Conservation (phyloP, 2,888 invertebrate species). For the Habroteleia sp. region DNA sequence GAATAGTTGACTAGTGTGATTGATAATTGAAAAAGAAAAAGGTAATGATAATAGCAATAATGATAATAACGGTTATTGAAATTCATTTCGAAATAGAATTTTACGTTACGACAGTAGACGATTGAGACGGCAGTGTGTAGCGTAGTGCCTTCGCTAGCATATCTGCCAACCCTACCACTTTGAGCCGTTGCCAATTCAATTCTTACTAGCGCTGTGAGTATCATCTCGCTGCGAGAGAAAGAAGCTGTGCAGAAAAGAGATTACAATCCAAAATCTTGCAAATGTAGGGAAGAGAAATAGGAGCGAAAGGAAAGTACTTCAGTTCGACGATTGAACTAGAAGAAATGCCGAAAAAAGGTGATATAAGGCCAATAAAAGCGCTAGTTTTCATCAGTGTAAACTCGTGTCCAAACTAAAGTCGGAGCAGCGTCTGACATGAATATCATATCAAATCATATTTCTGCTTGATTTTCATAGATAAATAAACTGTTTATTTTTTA, state of each 20-base stretch:
- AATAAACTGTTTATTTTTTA: slow-evolving; percentile 42
- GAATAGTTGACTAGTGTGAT: too few species aligned
- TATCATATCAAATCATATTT: slow-evolving; percentile 49
- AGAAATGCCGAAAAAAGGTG: slow-evolving; percentile 30
- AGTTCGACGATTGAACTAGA: slow-evolving; percentile 32
- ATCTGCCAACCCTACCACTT: slow-evolving; percentile 52
- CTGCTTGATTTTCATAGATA: slow-evolving; percentile 34
- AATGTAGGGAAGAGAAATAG: slow-evolving; percentile 37
- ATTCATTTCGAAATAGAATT: slow-evolving; percentile 34
- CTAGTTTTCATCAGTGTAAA: slow-evolving; percentile 41
- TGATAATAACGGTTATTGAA: slow-evolving; percentile 37
- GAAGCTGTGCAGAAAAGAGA: slow-evolving; percentile 55
- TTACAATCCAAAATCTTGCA: slow-evolving; percentile 61
- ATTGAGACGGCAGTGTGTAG: slow-evolving; percentile 47
- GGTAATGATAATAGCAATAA: slow-evolving; percentile 15
- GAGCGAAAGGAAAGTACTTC: slow-evolving; percentile 18
- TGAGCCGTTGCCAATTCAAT: slow-evolving; percentile 64
- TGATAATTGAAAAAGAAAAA: too few species aligned
- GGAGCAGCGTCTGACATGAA: slow-evolving; percentile 10
- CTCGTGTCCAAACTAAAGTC: slow-evolving; percentile 2
- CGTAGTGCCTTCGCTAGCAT: slow-evolving; percentile 54
- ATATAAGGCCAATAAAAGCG: slow-evolving; percentile 51
- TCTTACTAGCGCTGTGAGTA: slow-evolving; percentile 60
- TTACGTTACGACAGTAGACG: slow-evolving; percentile 28
- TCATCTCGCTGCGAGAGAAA: slow-evolving; percentile 48